Base-by-base conservation (phyloP, 2,888 invertebrate species). In the Lysandra coridon region DNA sequence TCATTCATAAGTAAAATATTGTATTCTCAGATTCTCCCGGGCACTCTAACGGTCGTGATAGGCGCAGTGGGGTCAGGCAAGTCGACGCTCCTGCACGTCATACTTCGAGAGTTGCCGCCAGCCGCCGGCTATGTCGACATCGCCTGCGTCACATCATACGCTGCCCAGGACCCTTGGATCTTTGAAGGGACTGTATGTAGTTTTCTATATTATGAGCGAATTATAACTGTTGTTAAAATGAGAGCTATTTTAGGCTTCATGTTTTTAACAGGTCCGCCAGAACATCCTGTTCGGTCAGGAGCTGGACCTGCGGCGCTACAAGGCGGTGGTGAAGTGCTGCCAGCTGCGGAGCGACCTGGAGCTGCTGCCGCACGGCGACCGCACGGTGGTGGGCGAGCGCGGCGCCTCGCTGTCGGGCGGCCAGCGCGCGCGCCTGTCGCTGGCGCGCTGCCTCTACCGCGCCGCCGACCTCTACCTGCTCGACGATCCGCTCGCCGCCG, bases 31-130 rank as follows among this genome's bases (percentile, higher is more conserved):
- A 90, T 95, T 80, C 90, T 90, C 81, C 90, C 92, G 0, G 92
- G 91, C 77, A 86, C 94, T 4, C 87, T 96, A 0, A 95, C 96
- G 0, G 96, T 96, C 0, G 89, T 97, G 10, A 96, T 97, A 30
- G 97, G 97, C 0, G 95, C 96, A 0, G 97, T 97, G 1, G 97
- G 97, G 0, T 94, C 96, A 0, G 97, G 97, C 17, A 97, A 97
- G 88, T 96, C 96, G 2, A 96, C 97, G 0, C 86, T 97, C 0
- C 90, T 97, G 0, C 96, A 97, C 84, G 96, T 97, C 0, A 95
- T 98, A 78, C 92, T 98, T 5, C 95, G 96, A 4, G 98, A 98
- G 87, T 90, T 97, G 0, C 93, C 95, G 17, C 91, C 96, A 2
- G 91, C 88, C n/a, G 83, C 87, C n/a, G 97, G 98, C 0, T 88